Evolutionary conservation across 1,140 invertebrate species (phyloP), one percentile per base, ranked within the genome.

Genomic region (Sitobion miscanthi): DNA sequence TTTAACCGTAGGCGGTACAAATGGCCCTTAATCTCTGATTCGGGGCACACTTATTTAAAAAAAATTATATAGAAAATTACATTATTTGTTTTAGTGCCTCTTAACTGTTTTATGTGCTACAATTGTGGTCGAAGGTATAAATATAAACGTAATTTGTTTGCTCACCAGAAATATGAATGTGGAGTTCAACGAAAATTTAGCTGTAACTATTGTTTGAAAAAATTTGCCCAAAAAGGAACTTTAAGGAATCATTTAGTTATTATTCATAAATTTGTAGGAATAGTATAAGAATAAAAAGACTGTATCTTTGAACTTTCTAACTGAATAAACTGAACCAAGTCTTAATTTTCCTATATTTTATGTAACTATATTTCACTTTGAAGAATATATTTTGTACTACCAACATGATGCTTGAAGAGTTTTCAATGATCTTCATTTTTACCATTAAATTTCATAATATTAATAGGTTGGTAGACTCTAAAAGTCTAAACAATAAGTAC

Each of bases 161-260:
- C 88, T 21, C 94, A 94, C 91, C n/a, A 91, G 14, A 94, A 94
- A 57, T 94, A 94, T 90, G 95, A 95, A 93, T 95, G 95, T 93
- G 95, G 95, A 85, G 49, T 93, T 54, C 45, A 86, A 54, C 20
- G 30, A 94, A 95, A 82, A 94, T 95, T 77, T 94, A 95, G 5
- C 94, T 89, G 94, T 49, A 17, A 94, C 17, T 93, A 94, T 69
- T 94, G 94, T 88, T 93, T 91, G 21, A 94, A 86, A 87, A 62
- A 87, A 69, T 93, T 93, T 87, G 25, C 42, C 4, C 54, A 45
- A 0, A 69, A 20, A 93, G 5, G 52, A 54, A 54, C 42, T 62
- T 3, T 62, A 69, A 23, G 21, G 5, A 57, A 6, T n/a, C 83
- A 93, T 89, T 54, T 93, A 17, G 95, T 94, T 94, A 94, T 5